Conservation (phyloP, 2,888 invertebrate genomes). For the Orthonevra nobilis region DNA sequence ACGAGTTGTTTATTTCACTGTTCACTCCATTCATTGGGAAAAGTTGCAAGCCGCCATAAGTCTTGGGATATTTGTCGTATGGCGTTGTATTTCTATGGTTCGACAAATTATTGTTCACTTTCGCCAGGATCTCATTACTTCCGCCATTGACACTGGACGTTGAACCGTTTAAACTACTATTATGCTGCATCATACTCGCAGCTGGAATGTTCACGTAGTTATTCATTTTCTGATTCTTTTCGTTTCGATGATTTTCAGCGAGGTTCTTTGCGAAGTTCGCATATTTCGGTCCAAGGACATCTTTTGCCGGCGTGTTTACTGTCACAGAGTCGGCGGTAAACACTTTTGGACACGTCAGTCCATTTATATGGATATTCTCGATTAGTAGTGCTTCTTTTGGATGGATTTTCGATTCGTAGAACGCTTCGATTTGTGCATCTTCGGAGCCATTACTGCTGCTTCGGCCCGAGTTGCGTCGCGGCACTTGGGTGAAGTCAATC, state of each 20-base stretch:
- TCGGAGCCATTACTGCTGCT: slow-evolving; percentile 64
- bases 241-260: slow-evolving; percentile 80
- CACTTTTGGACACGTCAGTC: slow-evolving; percentile 85
- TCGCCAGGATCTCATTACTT: slow-evolving; percentile 75
- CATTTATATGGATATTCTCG: slow-evolving; percentile 81
- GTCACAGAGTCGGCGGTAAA: slow-evolving; percentile 89
- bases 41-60: slow-evolving; percentile 78
- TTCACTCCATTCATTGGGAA: slow-evolving; percentile 79
- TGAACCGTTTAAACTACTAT: slow-evolving; percentile 60
- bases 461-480: slow-evolving; percentile 70
- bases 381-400: slow-evolving; percentile 66
- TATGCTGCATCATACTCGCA: slow-evolving; percentile 71
- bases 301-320: slow-evolving; percentile 90
- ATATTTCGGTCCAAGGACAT: slow-evolving; percentile 86
- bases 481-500: slow-evolving; percentile 83
- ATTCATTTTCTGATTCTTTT: slow-evolving; percentile 75
- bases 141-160: slow-evolving; percentile 44
- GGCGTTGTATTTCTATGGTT: slow-evolving; percentile 73
- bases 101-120: slow-evolving; percentile 75
- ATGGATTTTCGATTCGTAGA: slow-evolving; percentile 77
- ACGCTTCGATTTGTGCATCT: slow-evolving; percentile 75
- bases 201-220: slow-evolving; percentile 78
- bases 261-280: slow-evolving; percentile 84
- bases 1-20: slow-evolving; percentile 77
- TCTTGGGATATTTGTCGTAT: slow-evolving; percentile 79